Conservation (phyloP, 2,113 vertebrate genomes). For the Peromyscus leucopus region DNA sequence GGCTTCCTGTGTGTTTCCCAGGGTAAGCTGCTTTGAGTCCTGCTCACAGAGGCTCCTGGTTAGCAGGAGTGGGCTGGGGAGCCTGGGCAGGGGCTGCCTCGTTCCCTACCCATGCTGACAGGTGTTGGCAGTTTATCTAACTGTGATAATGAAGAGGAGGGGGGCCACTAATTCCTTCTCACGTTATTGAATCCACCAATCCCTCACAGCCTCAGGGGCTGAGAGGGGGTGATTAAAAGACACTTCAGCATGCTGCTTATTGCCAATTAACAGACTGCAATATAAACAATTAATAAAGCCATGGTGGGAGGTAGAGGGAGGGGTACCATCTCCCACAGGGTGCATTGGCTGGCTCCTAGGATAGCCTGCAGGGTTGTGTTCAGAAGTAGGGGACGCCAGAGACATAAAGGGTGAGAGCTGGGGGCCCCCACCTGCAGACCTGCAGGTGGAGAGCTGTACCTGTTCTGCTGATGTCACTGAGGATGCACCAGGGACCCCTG, state of each 20-base stretch:
- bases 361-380: neutral
- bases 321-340: neutral
- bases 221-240: slow-evolving; percentile 80
- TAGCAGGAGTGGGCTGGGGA: neutral
- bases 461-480: rapidly evolving
- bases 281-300: slow-evolving; percentile 83
- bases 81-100: neutral
- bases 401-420: neutral
- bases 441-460: too few relatives aligned
- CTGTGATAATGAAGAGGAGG: slow-evolving; percentile 51
- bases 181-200: slow-evolving; percentile 71
- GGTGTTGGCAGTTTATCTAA: slow-evolving; percentile 74
- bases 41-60: neutral
- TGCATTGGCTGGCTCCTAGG: neutral
- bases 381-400: neutral
- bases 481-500: neutral
- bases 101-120: slow-evolving; percentile 18
- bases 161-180: slow-evolving; percentile 62
- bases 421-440: neutral
- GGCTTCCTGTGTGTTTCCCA: neutral
- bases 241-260: slow-evolving; percentile 60
- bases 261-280: slow-evolving; percentile 80
- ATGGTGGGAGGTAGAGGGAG: neutral
- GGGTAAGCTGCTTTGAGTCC: neutral
- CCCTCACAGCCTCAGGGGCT: slow-evolving; percentile 61